Conservation (phyloP, 2,797 vertebrate species). For the Hapalemur alaotrensis region DNA sequence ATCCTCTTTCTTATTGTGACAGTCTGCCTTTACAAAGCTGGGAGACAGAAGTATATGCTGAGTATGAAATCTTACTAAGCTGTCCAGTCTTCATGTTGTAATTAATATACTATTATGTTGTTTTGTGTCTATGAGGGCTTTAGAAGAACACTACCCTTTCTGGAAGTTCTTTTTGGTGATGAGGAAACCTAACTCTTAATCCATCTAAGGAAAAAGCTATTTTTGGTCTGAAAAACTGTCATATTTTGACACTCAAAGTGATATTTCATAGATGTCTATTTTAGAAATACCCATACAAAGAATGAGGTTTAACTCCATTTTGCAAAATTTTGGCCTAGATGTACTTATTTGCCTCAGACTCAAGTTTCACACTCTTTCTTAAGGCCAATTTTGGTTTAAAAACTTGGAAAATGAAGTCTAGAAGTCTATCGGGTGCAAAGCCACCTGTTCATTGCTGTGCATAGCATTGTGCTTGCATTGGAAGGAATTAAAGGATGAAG, state of each 20-base stretch:
- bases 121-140: not conserved
- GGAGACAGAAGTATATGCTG: not conserved
- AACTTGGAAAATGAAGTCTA: not conserved
- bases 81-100: not conserved
- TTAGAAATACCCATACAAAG: not conserved
- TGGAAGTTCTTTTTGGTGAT: not conserved
- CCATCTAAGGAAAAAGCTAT: not conserved
- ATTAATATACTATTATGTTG: not conserved
- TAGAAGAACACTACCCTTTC: constrained; percentile 6
- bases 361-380: not conserved
- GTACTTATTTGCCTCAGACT: not conserved
- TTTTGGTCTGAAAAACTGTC: constrained; percentile 47
- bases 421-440: not conserved
- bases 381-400: not conserved
- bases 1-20: not conserved
- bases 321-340: not conserved
- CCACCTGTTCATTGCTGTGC: not conserved
- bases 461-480: no score
- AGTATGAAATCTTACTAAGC: not conserved
- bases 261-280: constrained; percentile 50
- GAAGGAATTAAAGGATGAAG: not conserved
- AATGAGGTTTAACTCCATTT: not conserved
- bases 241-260: constrained; percentile 48
- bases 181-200: constrained; percentile 56
- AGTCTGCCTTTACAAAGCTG: not conserved